Percentiles rank a stretch among this genome's conserved stretches.
Evolutionary conservation across 2,797 vertebrate genomes (phyloP).

Genomic region (Nannoperca obscura): DNA sequence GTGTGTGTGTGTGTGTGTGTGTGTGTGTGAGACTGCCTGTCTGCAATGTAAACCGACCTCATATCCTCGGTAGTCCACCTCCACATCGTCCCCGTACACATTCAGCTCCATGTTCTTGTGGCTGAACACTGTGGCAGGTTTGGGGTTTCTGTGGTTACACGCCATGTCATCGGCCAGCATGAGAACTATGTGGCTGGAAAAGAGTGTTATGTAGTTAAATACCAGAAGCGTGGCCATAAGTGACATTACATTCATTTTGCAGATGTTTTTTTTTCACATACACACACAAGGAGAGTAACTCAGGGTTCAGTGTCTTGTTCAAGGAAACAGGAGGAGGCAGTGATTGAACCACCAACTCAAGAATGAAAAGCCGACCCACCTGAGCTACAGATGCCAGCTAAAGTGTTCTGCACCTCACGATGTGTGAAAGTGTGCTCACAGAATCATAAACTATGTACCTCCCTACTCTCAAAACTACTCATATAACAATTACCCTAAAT

Average conservation of each 20-base stretch:
- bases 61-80: slow-evolving; percentile 98
- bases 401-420: background rate
- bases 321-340: background rate
- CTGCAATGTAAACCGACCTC: slow-evolving; percentile 85
- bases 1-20: background rate
- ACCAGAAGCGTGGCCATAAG: background rate
- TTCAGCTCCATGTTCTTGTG: slow-evolving; percentile 99
- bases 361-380: too few relatives aligned
- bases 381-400: too few relatives aligned
- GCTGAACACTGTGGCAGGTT: slow-evolving; percentile 97
- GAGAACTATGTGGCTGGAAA: slow-evolving; percentile 93
- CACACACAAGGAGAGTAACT: background rate
- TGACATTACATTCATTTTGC: background rate
- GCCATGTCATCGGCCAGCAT: slow-evolving; percentile 99
- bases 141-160: slow-evolving; percentile 97
- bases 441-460: background rate
- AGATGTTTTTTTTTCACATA: background rate
- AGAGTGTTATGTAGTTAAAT: background rate
- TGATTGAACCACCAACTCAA: background rate
- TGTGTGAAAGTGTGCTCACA: too few relatives aligned
- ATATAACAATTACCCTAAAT: background rate
- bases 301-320: background rate
- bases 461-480: background rate
- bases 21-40: too few relatives aligned
- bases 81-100: slow-evolving; percentile 97